Evolutionary conservation across 2,113 vertebrate species (phyloP), one percentile per base, ranked within the genome.

Genomic region (Corydoras sp.): DNA sequence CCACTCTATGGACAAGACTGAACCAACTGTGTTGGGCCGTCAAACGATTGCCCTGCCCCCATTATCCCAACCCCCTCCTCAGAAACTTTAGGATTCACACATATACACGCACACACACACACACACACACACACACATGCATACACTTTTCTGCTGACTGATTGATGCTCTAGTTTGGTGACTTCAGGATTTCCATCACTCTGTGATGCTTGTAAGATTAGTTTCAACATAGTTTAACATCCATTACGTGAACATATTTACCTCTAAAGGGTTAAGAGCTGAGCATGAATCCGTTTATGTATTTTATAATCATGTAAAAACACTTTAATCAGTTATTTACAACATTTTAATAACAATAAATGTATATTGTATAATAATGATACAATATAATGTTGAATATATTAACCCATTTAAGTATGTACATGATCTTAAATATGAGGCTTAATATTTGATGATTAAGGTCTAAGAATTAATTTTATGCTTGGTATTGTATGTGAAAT

Each of bases 11-110:
- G 83, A 82, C 79, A 77, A 83, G 80, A 80, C 83, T 81, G 75
- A 88, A 87, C 86, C 90, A 91, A 90, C 87, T 89, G 90, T 85
- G 85, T 83, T 79, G 68, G 83, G 85, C 85, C 83, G 87, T 91
- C 87, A 88, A 85, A 84, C 77, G 54, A 75, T 58, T 73, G 64
- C 82, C 68, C 78, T 65, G 14, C 51, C 48, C 58, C 50, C 35
- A n/a, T 55, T n/a, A 24, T 35, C 72, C 43, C 76, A 48, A 48
- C 55, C 35, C 12, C 56, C 54, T 71, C 68, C 59, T 35, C 50
- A 66, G 29, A 76, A 74, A 18, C 60, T 48, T 58, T 32, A 56
- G 60, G 29, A 56, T 65, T 60, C 61, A 15, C 71, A 62, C 60
- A 35, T 30, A 18, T 53, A 71, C 6, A 30, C 66, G 60, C 68